Conservation (phyloP, 2,113 vertebrate species). For the Cyprinus carpio region DNA sequence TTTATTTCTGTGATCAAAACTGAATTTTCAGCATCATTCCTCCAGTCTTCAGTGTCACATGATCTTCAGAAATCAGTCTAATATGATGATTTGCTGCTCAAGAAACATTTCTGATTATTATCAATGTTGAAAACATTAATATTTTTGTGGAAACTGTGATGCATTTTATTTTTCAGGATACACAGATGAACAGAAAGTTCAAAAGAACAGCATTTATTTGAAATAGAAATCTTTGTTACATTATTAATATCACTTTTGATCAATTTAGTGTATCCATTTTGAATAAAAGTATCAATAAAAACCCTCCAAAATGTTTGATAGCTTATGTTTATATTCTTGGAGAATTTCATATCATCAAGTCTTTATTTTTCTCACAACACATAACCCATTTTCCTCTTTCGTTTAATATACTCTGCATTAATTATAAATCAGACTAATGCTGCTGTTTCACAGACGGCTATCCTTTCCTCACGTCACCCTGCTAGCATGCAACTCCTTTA, state of each 20-base stretch:
- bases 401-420: background rate
- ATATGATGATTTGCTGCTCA: background rate
- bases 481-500: background rate
- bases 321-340: background rate
- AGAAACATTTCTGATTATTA: background rate
- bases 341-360: background rate
- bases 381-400: background rate
- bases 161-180: background rate
- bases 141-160: background rate
- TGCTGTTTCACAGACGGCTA: background rate
- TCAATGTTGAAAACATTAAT: background rate
- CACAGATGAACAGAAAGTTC: background rate
- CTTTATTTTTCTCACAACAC: background rate
- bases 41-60: background rate
- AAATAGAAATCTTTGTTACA: background rate
- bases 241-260: background rate
- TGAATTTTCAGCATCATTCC: background rate
- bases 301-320: background rate
- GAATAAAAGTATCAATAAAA: too few relatives aligned
- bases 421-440: background rate
- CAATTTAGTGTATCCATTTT: too few relatives aligned
- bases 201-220: background rate
- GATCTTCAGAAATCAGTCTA: background rate
- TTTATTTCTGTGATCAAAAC: background rate
- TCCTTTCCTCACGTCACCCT: background rate